Evolutionary conservation across 2,888 invertebrate genomes (phyloP), one percentile per base, ranked within the genome.

Genomic region (Yponomeuta evonymella): DNA sequence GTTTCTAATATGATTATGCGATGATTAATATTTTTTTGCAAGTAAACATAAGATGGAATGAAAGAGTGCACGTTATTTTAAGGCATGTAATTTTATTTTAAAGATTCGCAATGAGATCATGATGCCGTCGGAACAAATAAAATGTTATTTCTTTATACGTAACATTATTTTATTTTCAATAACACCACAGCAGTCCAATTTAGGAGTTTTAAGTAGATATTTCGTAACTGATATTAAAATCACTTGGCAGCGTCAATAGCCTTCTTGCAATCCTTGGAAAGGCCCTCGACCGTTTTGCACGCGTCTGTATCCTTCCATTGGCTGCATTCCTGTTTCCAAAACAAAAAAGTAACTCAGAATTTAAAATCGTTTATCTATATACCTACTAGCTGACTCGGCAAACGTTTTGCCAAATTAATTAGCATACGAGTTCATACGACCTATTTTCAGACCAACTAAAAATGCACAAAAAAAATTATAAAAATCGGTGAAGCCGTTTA

Each of bases 101-200:
- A 58, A 15, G 4, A 4, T 12, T 58, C 51, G 51, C 51, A 58
- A 30, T 65, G 65, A 65, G 65, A 65, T 65, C 29, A 65, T 65
- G 65, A 65, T 36, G 83, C 80, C 81, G 79, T 79, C 79, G 79
- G 85, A 87, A 86, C 87, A 87, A 88, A 83, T 74, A 86, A 87
- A 89, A 85, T 79, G 84, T 86, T 90, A 89, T 88, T 89, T 90
- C 88, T 88, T 89, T 84, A 86, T 81, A 79, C 76, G 84, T 23
- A 71, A 69, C 68, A 51, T 79, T 74, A 76, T 81, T 82, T 83
- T 78, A 79, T 78, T 80, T 72, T 72, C 43, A 58, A 51, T 8
- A 62, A 62, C 64, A 64, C 23, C 64, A 29, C 10, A 30, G 11
- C 64, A 58, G 48, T 71, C 23, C 12, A 43, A 48, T 5, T 10